A percentile compares a stretch with the other conserved stretches of the same genome.
phyloP scores from a whole-genome alignment of 2,888 invertebrate genomes.

The Aphodius granarius region DNA sequence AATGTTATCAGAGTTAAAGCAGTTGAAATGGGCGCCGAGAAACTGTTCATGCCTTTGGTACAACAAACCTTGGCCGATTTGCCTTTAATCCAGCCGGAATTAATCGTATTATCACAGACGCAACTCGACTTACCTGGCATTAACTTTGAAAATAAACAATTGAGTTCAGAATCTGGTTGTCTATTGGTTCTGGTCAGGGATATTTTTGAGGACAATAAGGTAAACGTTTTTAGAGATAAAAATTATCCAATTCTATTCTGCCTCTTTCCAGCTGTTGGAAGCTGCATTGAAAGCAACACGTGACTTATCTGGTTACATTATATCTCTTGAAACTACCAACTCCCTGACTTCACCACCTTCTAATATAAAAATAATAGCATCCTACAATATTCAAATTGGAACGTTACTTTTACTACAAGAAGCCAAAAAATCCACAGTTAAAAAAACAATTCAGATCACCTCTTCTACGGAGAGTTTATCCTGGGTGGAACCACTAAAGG shows the following conservation, averaged over 20 bases:
- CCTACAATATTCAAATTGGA: not conserved
- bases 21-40: conserved; percentile 50
- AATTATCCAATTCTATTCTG: too few species aligned
- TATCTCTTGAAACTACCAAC: not conserved
- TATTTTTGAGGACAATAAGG: not conserved
- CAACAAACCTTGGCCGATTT: conserved; percentile 65
- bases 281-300: not conserved
- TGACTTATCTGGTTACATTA: not conserved
- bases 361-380: not conserved
- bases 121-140: conserved; percentile 57
- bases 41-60: conserved; percentile 58
- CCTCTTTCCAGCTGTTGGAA: not conserved
- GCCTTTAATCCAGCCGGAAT: conserved; percentile 70
- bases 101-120: conserved; percentile 60
- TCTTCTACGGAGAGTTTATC: not conserved
- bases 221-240: not conserved
- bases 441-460: not conserved
- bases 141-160: conserved; percentile 64
- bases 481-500: conserved; percentile 12
- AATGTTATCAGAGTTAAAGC: conserved; percentile 63
- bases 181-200: conserved; percentile 36
- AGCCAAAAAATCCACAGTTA: not conserved
- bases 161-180: conserved; percentile 47
- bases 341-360: not conserved
- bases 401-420: not conserved